These are phyloP conservation scores for Elephas maximus DNA, from an alignment of 2,113 vertebrate genomes.

Conservation along the genomic window DNA sequence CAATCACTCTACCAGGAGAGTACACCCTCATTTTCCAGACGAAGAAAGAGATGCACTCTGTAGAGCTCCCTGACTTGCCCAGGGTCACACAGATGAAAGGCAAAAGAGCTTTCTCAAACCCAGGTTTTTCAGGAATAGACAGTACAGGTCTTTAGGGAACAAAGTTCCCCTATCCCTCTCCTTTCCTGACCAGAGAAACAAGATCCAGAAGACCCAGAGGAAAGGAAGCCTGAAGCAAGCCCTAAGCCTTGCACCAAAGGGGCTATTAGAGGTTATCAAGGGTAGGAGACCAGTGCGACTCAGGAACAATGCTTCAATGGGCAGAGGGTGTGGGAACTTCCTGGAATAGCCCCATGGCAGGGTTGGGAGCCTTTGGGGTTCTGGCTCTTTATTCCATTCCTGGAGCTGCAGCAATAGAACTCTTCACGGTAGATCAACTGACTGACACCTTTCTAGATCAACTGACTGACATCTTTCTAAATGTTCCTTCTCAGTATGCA, in stretches of 20 bases:
- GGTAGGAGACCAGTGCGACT: neutral
- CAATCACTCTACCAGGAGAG: neutral
- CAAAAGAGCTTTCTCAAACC: slow-evolving; percentile 9
- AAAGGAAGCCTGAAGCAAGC: neutral
- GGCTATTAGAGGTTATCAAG: neutral
- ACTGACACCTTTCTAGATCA: neutral
- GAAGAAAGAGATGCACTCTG: neutral
- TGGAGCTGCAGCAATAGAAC: neutral
- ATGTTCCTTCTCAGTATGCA: slow-evolving; percentile 1
- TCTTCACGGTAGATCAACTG: neutral
- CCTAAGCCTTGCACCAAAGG: neutral
- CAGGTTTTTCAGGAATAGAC: neutral
- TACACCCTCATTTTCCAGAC: neutral
- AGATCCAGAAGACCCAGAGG: neutral
- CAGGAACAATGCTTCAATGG: neutral
- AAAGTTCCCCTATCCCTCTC: neutral
- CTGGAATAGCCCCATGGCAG: neutral
- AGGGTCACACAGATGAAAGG: neutral
- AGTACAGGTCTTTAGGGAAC: neutral
- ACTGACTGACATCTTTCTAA: neutral
- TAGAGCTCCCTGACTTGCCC: neutral
- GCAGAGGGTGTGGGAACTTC: neutral
- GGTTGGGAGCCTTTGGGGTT: neutral
- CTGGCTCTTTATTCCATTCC: neutral
- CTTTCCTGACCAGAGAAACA: neutral